These are phyloP conservation scores for Dicrurus megarhynchus DNA, from an alignment of 2,113 vertebrate genomes.

Conservation along the genomic window DNA sequence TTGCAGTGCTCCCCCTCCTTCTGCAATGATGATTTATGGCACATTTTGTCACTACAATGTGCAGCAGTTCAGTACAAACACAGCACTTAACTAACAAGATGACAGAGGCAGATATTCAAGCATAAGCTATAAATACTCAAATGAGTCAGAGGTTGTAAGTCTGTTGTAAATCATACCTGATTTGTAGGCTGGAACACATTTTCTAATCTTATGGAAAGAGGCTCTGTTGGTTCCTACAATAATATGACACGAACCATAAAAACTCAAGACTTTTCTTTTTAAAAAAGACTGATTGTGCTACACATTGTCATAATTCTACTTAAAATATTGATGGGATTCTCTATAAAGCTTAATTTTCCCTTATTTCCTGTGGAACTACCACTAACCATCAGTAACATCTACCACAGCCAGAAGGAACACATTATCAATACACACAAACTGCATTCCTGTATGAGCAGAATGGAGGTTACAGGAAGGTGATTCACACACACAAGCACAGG, in stretches of 20 bases:
- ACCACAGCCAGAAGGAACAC: background rate
- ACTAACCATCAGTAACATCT: background rate
- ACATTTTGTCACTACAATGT: constrained; percentile 32
- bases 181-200: constrained; percentile 9
- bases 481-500: background rate
- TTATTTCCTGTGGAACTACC: background rate
- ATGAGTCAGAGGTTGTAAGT: constrained; percentile 43
- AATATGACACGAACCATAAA: background rate
- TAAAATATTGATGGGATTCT: background rate
- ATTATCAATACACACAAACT: background rate
- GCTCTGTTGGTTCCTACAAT: background rate
- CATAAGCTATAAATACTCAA: constrained; percentile 49
- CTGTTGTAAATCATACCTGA: constrained; percentile 35
- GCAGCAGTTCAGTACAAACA: constrained; percentile 32
- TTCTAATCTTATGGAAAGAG: background rate
- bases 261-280: background rate
- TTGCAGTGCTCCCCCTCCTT: background rate
- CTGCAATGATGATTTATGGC: constrained; percentile 43
- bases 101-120: constrained; percentile 42
- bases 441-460: background rate
- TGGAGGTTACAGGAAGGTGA: background rate
- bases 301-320: background rate
- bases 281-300: background rate
- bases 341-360: background rate
- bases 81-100: constrained; percentile 50